phyloP scores from a whole-genome alignment of 1,140 invertebrate species.

The Sipha flava region DNA sequence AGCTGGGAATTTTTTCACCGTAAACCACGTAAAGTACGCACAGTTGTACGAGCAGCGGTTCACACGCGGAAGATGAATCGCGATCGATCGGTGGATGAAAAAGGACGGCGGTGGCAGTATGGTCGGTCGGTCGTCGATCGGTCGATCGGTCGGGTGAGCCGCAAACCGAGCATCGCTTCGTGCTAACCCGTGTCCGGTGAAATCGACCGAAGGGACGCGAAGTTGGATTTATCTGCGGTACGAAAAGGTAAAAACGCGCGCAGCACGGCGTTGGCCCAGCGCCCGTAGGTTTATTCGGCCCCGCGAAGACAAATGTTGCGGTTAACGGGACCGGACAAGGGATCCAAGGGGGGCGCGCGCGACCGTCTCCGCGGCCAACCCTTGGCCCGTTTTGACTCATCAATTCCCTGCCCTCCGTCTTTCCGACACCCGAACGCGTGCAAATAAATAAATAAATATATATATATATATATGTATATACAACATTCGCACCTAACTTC shows the following conservation, averaged over 20 bases:
- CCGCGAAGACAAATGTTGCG: conserved; percentile 10
- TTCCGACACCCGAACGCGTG: not conserved
- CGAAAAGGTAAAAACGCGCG: not conserved
- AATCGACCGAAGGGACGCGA: not conserved
- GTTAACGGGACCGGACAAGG: conserved; percentile 27
- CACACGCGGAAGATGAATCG: not conserved
- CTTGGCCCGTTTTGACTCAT: not conserved
- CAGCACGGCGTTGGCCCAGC: not conserved
- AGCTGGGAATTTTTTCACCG: no score
- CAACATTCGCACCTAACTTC: not conserved
- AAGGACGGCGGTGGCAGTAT: no score
- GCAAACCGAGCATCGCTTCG: no score
- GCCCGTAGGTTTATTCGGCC: not conserved
- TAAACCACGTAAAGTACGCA: no score
- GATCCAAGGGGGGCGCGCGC: not conserved
- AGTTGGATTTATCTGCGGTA: not conserved
- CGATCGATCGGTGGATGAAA: no score
- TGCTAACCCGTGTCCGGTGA: not conserved
- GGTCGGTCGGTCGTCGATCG: no score
- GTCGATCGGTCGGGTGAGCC: no score
- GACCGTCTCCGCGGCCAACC: not conserved
- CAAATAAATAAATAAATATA: no score
- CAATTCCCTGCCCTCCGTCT: not conserved
- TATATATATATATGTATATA: no score
- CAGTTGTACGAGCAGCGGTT: no score